Evolutionary conservation across 2,113 vertebrate genomes (phyloP).

Genomic region (Lepisosteus oculatus): DNA sequence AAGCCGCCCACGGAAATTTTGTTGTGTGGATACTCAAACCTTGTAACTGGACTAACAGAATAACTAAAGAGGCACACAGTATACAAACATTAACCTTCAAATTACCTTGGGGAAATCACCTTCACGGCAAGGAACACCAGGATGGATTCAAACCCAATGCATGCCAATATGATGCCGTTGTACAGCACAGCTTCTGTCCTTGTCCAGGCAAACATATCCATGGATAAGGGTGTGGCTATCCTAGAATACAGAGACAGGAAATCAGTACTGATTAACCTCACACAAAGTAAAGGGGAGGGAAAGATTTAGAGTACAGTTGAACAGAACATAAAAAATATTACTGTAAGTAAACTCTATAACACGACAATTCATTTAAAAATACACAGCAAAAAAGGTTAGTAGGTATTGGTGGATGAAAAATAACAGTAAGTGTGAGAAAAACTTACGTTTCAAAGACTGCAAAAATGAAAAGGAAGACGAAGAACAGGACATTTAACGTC

Average conservation of each 20-base stretch:
- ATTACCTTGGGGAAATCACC: constrained; percentile 74
- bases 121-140: constrained; percentile 82
- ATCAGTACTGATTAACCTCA: neutral
- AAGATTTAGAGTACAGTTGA: neutral
- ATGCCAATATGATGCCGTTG: constrained; percentile 84
- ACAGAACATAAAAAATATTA: neutral
- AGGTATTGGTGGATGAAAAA: no score
- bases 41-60: neutral
- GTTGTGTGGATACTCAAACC: no score
- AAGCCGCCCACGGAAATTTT: no score
- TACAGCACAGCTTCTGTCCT: constrained; percentile 87
- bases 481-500: constrained; percentile 86
- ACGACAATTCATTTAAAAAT: no score
- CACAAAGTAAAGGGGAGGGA: neutral
- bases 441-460: constrained; percentile 96
- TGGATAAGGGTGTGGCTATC: constrained; percentile 86
- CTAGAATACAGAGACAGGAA: constrained; percentile 49
- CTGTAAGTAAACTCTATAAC: no score
- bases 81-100: neutral
- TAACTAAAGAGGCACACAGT: neutral
- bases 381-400: no score
- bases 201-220: constrained; percentile 98
- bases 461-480: constrained; percentile 88
- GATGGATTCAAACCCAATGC: constrained; percentile 83
- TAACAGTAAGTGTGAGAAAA: neutral